Evolutionary conservation across 2,797 vertebrate genomes (phyloP), one percentile per base, ranked within the genome.

Genomic region (Myotis vivesi): DNA sequence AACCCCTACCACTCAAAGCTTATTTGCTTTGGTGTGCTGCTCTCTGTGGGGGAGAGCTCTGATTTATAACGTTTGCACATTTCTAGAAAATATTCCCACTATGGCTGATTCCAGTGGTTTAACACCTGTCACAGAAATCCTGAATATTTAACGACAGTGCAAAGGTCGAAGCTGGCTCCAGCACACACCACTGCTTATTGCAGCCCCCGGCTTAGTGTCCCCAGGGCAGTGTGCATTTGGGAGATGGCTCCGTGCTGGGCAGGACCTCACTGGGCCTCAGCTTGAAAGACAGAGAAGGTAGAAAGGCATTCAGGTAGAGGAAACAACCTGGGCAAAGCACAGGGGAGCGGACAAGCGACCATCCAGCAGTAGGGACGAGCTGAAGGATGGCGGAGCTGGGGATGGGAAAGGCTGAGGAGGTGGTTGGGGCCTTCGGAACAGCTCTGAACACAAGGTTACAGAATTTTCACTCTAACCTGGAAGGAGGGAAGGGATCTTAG

Each of bases 401-500:
- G 41, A 9, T n/a, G 36, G 38, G 20, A 23, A 36, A 19, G 44
- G 23, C 64, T 12, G 12, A 30, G 57, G 62, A 51, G 44, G 41
- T n/a, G 16, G 5, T 4, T 5, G 30, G 11, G n/a, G 72, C 41
- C 91, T 80, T 64, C 7, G 1, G 46, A 33, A 46, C 66, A 25
- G 20, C 68, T 41, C 30, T 55, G 15, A 73, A 44, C 30, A n/a
- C 38, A 73, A 79, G 41, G n/a, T 16, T 57, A 72, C 23, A 77
- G 80, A 77, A 92, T 68, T 69, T 82, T 57, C 17, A 83, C 64
- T 71, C 53, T 33, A 38, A n/a, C 66, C 83, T 23, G 1, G 28
- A 19, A 66, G 71, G 44, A 79, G 38, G 2, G 10, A 88, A 95
- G 30, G n/a, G 49, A 88, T 75, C 36, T 87, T 30, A 66, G 51